Base-by-base conservation (phyloP, 2,797 vertebrate species). In the Lycodopsis pacificus region DNA sequence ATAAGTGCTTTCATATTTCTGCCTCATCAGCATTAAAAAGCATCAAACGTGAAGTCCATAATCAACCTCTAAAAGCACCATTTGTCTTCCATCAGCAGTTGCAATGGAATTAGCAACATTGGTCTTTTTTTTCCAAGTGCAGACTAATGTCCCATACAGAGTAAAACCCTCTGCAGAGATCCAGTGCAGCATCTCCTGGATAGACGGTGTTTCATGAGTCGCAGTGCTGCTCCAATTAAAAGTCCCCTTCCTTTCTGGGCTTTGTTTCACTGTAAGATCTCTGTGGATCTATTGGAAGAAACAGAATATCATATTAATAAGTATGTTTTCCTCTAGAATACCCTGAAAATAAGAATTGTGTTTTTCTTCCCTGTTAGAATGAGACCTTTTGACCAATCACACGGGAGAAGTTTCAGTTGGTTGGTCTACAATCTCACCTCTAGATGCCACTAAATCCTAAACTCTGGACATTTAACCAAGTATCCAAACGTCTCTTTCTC, bases 111-210 rank as follows among this genome's bases (percentile, higher is more conserved):
- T 61, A 17, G 25, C 14, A 57, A 17, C 63, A 10, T 5, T 19
- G 19, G 2, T 57, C 25, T 62, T 65, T 73, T 73, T 25, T 40
- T 71, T 19, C 6, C 25, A 40, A 59, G 22, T 0, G 1, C 49
- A 51, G 46, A 13, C 14, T 51, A 34, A 64, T 68, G 51, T 27
- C 15, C 4, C 14, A 1, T n/a, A 56, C 10, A 34, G 71, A 66
- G n/a, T 57, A 36, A 70, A 69, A 53, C 20, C 53, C 30, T 22
- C 68, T 40, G 65, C 58, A 71, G 46, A 51, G 40, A 36, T 19
- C 25, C 27, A 20, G 32, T 13, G 34, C 4, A 30, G 27, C 27
- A 27, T 27, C 27, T 27, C 27, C 27, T 27, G 27, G 27, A 27
- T 27, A 27, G 27, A 27, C 27, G 3, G 27, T 27, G 27, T 27